A percentile compares a stretch with the other conserved stretches of the same genome.
Evolutionary conservation across 2,888 invertebrate genomes (phyloP).

Genomic region (Eudemis profundana): DNA sequence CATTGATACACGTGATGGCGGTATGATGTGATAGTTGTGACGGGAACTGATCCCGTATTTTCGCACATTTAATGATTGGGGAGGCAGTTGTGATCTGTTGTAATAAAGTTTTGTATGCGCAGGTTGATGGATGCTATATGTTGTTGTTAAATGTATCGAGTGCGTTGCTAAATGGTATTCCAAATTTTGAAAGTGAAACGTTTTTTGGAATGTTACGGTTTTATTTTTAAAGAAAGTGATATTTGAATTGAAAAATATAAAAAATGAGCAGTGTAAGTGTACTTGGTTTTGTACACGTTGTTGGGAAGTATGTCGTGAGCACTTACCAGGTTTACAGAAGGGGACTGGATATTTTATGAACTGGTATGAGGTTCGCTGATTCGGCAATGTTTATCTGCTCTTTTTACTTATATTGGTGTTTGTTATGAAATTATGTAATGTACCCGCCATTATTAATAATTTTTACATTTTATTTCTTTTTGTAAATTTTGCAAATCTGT

Average conservation of each 20-base stretch:
- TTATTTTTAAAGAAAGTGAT: too few species aligned
- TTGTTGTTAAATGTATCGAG: constrained; percentile 12
- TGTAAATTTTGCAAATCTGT: constrained; percentile 25
- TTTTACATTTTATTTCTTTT: constrained; percentile 23
- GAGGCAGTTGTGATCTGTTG: constrained; percentile 18
- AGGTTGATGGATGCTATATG: neutral
- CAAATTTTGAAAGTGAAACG: too few species aligned
- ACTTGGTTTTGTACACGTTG: neutral
- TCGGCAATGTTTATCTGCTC: neutral
- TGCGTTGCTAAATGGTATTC: neutral
- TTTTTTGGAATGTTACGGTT: too few species aligned
- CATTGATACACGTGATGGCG: neutral
- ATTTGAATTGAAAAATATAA: neutral
- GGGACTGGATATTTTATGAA: constrained; percentile 1
- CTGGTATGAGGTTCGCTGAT: neutral
- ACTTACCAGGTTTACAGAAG: neutral
- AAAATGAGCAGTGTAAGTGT: neutral
- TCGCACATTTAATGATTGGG: neutral
- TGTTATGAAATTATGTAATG: constrained; percentile 18
- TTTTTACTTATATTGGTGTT: constrained; percentile 8
- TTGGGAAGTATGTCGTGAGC: neutral
- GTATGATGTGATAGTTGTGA: constrained; percentile 1
- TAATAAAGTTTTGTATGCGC: constrained; percentile 7
- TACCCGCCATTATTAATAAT: constrained; percentile 20
- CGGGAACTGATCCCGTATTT: neutral